These are phyloP conservation scores for Apogon hyalosoma DNA, from an alignment of 2,797 vertebrate species.

Conservation along the genomic window DNA sequence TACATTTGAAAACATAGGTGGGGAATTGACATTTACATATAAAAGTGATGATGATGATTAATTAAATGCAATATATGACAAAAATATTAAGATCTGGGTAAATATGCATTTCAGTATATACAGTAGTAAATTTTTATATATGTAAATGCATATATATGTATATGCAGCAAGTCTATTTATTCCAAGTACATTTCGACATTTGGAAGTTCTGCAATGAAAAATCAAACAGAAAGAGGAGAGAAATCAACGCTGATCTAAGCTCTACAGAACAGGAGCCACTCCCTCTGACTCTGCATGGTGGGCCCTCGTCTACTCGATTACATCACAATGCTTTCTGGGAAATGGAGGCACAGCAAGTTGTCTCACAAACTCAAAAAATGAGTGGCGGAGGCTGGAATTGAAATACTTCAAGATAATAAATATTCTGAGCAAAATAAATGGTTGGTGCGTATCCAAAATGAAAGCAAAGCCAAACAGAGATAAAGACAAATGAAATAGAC, in stretches of 20 bases:
- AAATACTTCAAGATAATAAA: constrained; percentile 7
- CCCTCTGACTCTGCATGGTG: constrained; percentile 67
- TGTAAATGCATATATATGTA: too few species aligned
- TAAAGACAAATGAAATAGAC: not conserved
- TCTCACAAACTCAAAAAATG: constrained; percentile 39
- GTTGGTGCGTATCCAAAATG: not conserved
- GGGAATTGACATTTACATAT: too few species aligned
- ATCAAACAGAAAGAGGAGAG: constrained; percentile 18
- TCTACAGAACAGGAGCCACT: constrained; percentile 58
- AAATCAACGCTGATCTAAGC: constrained; percentile 16
- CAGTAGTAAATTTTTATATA: too few species aligned
- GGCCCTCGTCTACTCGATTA: constrained; percentile 39
- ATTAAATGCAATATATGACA: too few species aligned
- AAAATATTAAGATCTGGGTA: too few species aligned
- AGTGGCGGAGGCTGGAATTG: constrained; percentile 3
- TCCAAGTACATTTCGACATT: too few species aligned
- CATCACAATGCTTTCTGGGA: constrained; percentile 69
- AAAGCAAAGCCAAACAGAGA: not conserved
- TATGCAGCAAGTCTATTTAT: too few species aligned
- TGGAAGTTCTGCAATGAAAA: not conserved
- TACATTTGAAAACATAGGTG: too few species aligned
- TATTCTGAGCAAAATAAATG: not conserved
- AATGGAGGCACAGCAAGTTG: constrained; percentile 68
- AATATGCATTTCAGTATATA: too few species aligned
- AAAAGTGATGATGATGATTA: too few species aligned